Percentiles rank a stretch among this genome's conserved stretches.
Evolutionary conservation across 2,113 vertebrate species (phyloP).

Genomic region (Ia io): DNA sequence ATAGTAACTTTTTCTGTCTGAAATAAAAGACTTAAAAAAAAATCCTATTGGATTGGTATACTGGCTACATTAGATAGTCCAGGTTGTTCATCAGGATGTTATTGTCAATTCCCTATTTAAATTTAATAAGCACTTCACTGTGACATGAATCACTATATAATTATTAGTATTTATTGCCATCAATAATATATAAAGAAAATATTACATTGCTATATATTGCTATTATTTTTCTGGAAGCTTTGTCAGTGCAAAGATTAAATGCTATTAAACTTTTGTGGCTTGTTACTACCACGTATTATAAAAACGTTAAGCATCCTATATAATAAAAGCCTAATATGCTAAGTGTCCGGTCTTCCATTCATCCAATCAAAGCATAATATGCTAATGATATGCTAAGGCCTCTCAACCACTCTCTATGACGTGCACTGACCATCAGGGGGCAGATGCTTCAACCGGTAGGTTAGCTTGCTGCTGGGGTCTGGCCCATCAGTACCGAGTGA

Average conservation of each 20-base stretch:
- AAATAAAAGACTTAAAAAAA: not conserved
- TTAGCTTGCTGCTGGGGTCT: no score
- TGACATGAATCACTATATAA: not conserved
- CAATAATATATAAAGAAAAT: slow-evolving; percentile 24
- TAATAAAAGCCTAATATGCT: no score
- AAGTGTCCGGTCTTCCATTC: no score
- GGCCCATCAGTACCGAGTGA: no score
- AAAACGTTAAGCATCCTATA: not conserved
- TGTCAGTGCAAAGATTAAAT: not conserved
- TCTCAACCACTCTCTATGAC: no score
- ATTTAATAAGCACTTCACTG: not conserved
- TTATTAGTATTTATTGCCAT: not conserved
- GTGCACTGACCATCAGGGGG: no score
- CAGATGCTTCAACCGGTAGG: no score
- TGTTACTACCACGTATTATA: not conserved
- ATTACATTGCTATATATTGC: not conserved
- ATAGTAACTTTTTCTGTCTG: not conserved
- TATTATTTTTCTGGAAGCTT: not conserved
- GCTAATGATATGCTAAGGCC: no score
- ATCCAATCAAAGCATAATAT: no score
- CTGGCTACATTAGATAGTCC: not conserved
- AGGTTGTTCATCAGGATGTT: not conserved
- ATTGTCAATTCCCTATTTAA: not conserved
- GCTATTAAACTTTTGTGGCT: not conserved
- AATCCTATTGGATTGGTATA: not conserved